Conservation (phyloP, 1,140 invertebrate species). For the Tetragonula clypearis region DNA sequence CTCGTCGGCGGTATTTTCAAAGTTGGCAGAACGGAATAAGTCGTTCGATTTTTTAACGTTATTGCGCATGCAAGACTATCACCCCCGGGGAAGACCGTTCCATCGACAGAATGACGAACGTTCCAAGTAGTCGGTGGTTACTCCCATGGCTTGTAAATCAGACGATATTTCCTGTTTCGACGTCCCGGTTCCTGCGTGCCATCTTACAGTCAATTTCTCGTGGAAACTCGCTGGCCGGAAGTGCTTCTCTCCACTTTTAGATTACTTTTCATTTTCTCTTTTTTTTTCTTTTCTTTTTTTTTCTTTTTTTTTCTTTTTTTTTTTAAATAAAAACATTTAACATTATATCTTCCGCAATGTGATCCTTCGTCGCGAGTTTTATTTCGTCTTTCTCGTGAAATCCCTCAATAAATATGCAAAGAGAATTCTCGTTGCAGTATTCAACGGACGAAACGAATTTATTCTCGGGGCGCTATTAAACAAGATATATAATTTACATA, state of each 20-base stretch:
- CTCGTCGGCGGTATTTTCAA: no score
- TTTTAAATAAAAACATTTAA: no score
- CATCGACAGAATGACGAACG: constrained; percentile 67
- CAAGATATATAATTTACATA: not conserved
- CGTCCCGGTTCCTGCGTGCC: constrained; percentile 34
- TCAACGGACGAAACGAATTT: not conserved
- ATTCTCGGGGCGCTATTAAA: not conserved
- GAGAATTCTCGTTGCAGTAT: no score
- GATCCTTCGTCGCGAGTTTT: no score
- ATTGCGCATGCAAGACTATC: constrained; percentile 53
- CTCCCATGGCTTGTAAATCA: constrained; percentile 62
- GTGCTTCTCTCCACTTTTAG: constrained; percentile 2
- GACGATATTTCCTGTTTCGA: constrained; percentile 61
- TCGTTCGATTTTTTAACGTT: constrained; percentile 6
- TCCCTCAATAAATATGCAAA: no score
- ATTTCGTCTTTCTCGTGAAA: no score
- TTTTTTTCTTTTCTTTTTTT: no score
- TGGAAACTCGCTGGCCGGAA: not conserved
- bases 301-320: no score
- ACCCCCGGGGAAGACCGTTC: constrained; percentile 42
- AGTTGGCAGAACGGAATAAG: not conserved
- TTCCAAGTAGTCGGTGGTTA: constrained; percentile 60
- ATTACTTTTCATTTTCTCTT: not conserved
- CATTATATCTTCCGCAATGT: no score
- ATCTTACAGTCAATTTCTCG: constrained; percentile 18